Conservation (phyloP, 2,797 vertebrate genomes). For the Crocidura indochinensis region DNA sequence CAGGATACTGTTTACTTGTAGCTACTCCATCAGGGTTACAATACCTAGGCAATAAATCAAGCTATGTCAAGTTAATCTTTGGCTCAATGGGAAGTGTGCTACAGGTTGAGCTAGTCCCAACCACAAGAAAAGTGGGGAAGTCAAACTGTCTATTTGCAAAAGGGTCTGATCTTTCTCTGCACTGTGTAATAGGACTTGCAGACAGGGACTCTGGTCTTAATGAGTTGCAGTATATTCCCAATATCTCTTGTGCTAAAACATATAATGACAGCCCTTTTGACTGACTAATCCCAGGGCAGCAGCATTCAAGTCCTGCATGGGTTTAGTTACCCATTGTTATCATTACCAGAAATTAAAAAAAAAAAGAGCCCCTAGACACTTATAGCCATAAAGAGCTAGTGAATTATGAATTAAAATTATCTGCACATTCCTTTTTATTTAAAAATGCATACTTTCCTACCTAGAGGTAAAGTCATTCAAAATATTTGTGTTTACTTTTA, state of each 20-base stretch:
- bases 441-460: slow-evolving; percentile 49
- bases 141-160: slow-evolving; percentile 10
- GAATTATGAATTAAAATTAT: slow-evolving; percentile 55
- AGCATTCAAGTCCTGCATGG: slow-evolving; percentile 31
- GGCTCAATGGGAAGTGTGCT: slow-evolving; percentile 29
- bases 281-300: background rate
- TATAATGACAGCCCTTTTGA: background rate
- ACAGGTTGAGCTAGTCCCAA: background rate
- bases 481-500: slow-evolving; percentile 9
- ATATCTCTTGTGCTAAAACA: background rate
- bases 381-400: background rate
- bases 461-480: slow-evolving; percentile 44
- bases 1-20: slow-evolving; percentile 42
- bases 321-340: slow-evolving; percentile 38
- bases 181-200: background rate
- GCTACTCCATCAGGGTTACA: slow-evolving; percentile 17
- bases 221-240: background rate
- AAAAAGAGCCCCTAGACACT: background rate
- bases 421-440: background rate
- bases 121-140: background rate
- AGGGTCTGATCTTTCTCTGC: background rate
- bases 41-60: slow-evolving; percentile 51
- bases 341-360: slow-evolving; percentile 20
- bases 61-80: slow-evolving; percentile 46
- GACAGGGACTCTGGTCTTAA: background rate